Evolutionary conservation across 2,888 invertebrate genomes (phyloP).

Genomic region (Candidula unifasciata): DNA sequence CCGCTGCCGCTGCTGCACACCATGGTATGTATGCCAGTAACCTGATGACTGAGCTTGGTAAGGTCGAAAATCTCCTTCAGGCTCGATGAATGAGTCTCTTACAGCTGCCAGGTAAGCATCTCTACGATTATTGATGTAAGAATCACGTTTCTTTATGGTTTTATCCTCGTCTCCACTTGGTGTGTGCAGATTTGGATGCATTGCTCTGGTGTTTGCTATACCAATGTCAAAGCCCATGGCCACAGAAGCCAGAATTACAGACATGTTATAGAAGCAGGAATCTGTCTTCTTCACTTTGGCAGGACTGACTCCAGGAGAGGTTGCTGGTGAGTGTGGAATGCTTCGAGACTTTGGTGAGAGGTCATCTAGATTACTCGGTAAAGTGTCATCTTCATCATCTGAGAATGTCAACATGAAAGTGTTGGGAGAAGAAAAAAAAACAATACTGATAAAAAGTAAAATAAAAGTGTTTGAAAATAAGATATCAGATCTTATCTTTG

Average conservation of each 20-base stretch:
- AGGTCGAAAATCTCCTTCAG: slow-evolving; percentile 68
- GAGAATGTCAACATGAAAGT: slow-evolving; percentile 51
- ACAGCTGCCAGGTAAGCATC: slow-evolving; percentile 76
- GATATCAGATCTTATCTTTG: no score
- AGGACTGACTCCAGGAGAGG: slow-evolving; percentile 46
- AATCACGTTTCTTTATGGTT: slow-evolving; percentile 63
- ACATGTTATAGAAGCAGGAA: slow-evolving; percentile 89
- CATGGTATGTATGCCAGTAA: slow-evolving; percentile 90
- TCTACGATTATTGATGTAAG: slow-evolving; percentile 71
- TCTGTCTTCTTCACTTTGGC: slow-evolving; percentile 79
- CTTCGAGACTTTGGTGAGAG: slow-evolving; percentile 57
- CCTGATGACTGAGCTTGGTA: slow-evolving; percentile 65
- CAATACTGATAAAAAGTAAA: no score
- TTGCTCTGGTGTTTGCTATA: slow-evolving; percentile 83
- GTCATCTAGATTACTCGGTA: slow-evolving; percentile 74
- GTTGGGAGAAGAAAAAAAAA: neutral
- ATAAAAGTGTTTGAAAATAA: no score
- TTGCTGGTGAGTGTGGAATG: slow-evolving; percentile 61
- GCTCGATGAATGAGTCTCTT: slow-evolving; percentile 74
- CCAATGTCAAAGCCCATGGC: slow-evolving; percentile 93
- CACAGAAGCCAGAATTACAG: slow-evolving; percentile 92
- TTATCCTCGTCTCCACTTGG: slow-evolving; percentile 51
- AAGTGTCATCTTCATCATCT: slow-evolving; percentile 77
- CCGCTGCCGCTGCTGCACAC: slow-evolving; percentile 82
- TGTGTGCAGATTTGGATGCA: slow-evolving; percentile 69